phyloP scores from a whole-genome alignment of 2,113 vertebrate genomes.

The Podilymbus podiceps region DNA sequence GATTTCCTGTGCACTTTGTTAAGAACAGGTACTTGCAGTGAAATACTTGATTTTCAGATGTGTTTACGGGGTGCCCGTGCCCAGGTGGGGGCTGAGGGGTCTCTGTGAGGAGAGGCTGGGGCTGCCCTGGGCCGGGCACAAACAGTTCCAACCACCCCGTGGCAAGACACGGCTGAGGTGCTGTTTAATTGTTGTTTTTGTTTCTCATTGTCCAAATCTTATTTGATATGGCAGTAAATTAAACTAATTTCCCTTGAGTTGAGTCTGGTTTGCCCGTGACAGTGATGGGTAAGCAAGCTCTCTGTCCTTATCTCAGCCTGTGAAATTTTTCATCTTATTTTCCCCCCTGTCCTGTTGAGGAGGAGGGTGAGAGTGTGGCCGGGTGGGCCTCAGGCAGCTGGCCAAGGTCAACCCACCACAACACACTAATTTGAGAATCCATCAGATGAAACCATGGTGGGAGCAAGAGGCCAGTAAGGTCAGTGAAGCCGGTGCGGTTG shows the following conservation, averaged over 20 bases:
- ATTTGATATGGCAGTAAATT: not conserved
- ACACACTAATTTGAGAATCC: not conserved
- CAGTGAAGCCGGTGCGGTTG: no score
- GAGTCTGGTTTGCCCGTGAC: not conserved
- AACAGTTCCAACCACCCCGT: fast-evolving
- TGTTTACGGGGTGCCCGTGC: fast-evolving
- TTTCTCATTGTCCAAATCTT: not conserved
- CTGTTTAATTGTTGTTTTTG: not conserved
- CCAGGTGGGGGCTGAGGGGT: not conserved
- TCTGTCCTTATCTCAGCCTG: not conserved
- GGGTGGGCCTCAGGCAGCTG: not conserved
- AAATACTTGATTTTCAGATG: not conserved
- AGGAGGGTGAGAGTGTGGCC: not conserved
- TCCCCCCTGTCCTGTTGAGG: not conserved
- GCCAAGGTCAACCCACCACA: not conserved
- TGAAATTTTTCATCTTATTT: not conserved
- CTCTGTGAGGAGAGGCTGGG: not conserved
- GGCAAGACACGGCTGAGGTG: not conserved
- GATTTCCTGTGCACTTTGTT: not conserved
- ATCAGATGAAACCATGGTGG: not conserved
- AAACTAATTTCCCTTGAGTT: not conserved
- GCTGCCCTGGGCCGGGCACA: not conserved
- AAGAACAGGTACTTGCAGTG: not conserved
- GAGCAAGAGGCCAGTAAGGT: not conserved
- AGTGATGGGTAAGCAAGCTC: not conserved